Base-by-base conservation (phyloP, 2,888 invertebrate genomes). In the Coelopa pilipes region DNA sequence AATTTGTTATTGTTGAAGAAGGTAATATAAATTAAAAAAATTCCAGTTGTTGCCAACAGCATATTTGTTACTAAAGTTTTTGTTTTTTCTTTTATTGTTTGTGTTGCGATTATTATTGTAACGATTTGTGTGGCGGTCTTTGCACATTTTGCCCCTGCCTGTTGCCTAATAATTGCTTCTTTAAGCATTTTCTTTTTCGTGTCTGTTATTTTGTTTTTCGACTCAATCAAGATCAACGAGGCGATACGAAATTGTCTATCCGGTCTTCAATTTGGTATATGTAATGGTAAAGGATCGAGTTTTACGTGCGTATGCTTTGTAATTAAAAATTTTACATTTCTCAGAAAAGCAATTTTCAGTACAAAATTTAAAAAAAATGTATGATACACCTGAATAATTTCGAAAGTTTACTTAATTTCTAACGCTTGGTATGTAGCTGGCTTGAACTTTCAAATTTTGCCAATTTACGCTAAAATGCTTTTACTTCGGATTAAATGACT, bases 191-290 rank as follows among this genome's bases (percentile, higher is more conserved):
- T 24, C 15, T 72, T 66, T 57, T 46, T n/a, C 13, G 12, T 63
- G 46, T 50, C 19, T 59, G 34, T 12, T 17, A 34, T 53, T 73
- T 66, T 50, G 12, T 67, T 17, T 71, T 67, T 67, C 13, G 49
- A n/a, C 45, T 68, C 70, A 62, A 62, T 62, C 70, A 70, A 50
- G 62, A 62, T 62, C 70, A 70, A 62, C 70, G 62, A 70, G 50
- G 70, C 70, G 70, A 50, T 70, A 53, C 70, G 34, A 50, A 62
- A 24, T 70, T 24, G 53, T 62, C 62, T 46, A 63, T 62, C 63
- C 45, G 62, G 62, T 62, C 49, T 70, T 45, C 17, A 34, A 34
- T 34, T 4, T 34, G 4, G 34, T 34, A 34, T 34, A 34, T 34
- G 2, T 34, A 2, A 4, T 2, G 34, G 34, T 34, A 34, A 34